phyloP scores from a whole-genome alignment of 2,797 vertebrate genomes.

The Ctenochaetus hawaiiensis region DNA sequence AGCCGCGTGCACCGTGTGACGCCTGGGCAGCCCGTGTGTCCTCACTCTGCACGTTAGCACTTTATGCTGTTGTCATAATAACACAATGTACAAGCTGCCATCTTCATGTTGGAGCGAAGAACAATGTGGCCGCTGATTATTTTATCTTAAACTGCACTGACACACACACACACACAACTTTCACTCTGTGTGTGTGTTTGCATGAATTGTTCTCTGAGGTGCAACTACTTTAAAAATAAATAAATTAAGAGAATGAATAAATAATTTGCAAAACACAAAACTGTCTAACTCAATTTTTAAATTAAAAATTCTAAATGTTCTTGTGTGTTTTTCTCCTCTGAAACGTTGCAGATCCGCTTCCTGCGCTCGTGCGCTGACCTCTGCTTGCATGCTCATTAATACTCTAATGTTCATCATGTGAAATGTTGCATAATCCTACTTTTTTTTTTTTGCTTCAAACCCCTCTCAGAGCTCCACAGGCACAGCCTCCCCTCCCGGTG shows the following conservation, averaged over 20 bases:
- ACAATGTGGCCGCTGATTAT: background rate
- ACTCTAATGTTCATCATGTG: conserved; percentile 39
- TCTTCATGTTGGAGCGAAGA: background rate
- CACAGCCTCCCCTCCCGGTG: conserved; percentile 8
- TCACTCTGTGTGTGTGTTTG: conserved; percentile 5
- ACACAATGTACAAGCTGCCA: conserved; percentile 2
- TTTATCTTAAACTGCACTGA: background rate
- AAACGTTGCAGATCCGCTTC: no score
- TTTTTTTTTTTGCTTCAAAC: background rate
- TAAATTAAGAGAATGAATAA: background rate
- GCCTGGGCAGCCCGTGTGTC: background rate
- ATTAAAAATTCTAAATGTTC: no score
- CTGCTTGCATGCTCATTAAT: conserved; percentile 22
- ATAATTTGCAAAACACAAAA: background rate
- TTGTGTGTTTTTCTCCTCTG: no score
- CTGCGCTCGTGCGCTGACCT: background rate
- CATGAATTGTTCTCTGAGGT: background rate
- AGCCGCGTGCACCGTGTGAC: conserved; percentile 1
- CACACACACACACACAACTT: background rate
- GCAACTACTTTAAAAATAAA: background rate
- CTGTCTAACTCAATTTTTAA: no score
- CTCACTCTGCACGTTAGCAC: background rate
- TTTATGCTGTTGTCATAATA: conserved; percentile 6
- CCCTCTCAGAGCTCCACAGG: conserved; percentile 8
- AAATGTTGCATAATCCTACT: conserved; percentile 49